Conservation (phyloP, 23 tunicate genomes). For the Halocynthia roretzi region DNA sequence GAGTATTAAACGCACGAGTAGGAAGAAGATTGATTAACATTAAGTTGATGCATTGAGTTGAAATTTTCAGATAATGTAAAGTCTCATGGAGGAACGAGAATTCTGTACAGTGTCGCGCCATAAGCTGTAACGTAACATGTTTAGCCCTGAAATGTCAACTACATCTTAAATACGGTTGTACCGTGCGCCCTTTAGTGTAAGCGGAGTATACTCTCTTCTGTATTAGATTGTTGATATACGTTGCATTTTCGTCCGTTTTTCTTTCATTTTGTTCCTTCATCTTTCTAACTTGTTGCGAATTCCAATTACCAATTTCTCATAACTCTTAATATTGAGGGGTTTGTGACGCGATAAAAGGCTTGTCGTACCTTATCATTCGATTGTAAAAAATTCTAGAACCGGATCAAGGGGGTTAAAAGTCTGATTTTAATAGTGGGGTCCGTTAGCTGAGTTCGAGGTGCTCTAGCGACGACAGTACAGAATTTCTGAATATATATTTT, state of each 20-base stretch:
- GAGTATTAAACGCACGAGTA: no score
- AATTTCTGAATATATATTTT: no score
- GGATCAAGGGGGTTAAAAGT: no score
- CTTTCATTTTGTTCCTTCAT: neutral
- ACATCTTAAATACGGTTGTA: neutral
- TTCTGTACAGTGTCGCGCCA: neutral
- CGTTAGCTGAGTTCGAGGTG: no score
- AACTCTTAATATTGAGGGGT: neutral
- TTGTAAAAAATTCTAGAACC: no score
- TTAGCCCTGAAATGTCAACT: neutral
- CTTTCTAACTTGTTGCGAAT: neutral
- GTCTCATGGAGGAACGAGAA: no score
- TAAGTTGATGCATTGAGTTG: no score
- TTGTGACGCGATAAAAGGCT: neutral
- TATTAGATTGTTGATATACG: constrained; percentile 9
- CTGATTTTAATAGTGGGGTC: no score
- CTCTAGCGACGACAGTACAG: no score
- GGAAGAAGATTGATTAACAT: no score
- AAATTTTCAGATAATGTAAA: no score
- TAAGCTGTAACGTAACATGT: neutral
- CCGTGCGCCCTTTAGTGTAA: constrained; percentile 77
- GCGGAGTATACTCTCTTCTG: constrained; percentile 53
- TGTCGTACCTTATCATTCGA: neutral
- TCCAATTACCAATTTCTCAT: neutral
- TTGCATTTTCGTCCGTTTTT: neutral